A percentile compares a stretch with the other conserved stretches of the same genome.
These are phyloP conservation scores for Rhabditoides inermis DNA, from an alignment of 2,888 invertebrate genomes.

Conservation along the genomic window DNA sequence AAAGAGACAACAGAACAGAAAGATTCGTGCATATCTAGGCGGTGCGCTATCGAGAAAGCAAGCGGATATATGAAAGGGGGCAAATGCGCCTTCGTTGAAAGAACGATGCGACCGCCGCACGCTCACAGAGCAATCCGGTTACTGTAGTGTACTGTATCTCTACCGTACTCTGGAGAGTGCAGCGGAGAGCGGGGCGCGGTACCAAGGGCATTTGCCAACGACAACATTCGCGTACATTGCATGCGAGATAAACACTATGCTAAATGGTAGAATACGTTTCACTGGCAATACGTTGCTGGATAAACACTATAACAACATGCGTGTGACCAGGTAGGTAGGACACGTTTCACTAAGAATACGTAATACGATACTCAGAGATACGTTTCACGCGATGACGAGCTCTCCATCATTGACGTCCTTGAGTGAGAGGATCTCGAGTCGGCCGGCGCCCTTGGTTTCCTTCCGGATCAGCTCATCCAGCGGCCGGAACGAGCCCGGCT, in stretches of 20 bases:
- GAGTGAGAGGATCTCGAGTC: slow-evolving; percentile 77
- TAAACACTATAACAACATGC: too few species aligned
- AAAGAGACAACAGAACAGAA: neutral
- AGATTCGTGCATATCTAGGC: too few species aligned
- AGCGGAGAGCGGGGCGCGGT: too few species aligned
- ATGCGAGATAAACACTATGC: too few species aligned
- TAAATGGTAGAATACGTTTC: too few species aligned
- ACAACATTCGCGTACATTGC: too few species aligned
- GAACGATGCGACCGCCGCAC: neutral
- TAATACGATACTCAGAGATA: too few species aligned
- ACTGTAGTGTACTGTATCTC: neutral
- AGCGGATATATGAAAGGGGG: neutral
- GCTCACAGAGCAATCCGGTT: neutral
- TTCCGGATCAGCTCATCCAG: slow-evolving; percentile 76
- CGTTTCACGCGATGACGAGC: slow-evolving; percentile 44
- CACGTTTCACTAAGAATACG: too few species aligned
- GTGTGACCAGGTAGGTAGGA: too few species aligned
- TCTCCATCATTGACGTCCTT: slow-evolving; percentile 67
- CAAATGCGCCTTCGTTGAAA: neutral
- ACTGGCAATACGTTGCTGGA: too few species aligned
- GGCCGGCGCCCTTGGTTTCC: slow-evolving; percentile 78
- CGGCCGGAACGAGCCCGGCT: slow-evolving; percentile 82
- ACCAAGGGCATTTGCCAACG: too few species aligned
- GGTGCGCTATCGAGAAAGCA: too few species aligned
- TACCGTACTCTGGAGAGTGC: neutral